These are phyloP conservation scores for Andrena trimmerana DNA, from an alignment of 2,888 invertebrate species.

Conservation along the genomic window DNA sequence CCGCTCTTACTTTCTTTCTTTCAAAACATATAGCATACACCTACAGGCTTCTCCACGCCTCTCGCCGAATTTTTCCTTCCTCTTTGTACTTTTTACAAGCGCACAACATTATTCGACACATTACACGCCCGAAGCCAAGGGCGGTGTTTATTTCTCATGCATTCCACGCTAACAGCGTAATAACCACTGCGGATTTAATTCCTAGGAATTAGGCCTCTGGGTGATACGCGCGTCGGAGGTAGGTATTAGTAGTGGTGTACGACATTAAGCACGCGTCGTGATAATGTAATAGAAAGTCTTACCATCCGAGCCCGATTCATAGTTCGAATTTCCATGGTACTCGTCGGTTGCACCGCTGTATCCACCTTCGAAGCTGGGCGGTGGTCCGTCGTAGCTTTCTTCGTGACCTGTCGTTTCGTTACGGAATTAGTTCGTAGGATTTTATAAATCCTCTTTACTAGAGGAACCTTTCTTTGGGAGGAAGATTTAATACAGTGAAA, in stretches of 20 bases:
- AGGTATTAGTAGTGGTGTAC: not conserved
- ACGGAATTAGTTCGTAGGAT: conserved; percentile 12
- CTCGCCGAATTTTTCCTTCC: conserved; percentile 27
- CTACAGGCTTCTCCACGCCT: not conserved
- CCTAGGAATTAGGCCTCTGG: not conserved
- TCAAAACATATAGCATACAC: conserved; percentile 25
- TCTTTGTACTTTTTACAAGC: not conserved
- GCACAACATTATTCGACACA: not conserved
- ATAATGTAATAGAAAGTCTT: conserved; percentile 51
- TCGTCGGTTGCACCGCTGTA: conserved; percentile 60
- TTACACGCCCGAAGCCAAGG: not conserved
- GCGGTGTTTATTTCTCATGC: conserved; percentile 7
- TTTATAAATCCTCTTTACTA: not conserved
- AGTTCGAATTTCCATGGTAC: conserved; percentile 64
- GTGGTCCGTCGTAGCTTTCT: conserved; percentile 75
- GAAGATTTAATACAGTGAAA: not conserved
- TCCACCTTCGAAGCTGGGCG: conserved; percentile 76
- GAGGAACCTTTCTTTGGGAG: too few relatives aligned
- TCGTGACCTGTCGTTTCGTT: conserved; percentile 66
- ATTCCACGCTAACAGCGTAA: conserved; percentile 22
- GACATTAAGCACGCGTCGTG: not conserved
- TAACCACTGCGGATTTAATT: not conserved
- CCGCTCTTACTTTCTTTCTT: conserved; percentile 49
- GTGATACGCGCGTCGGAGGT: not conserved
- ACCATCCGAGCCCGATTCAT: conserved; percentile 75